Evolutionary conservation across 1,140 invertebrate species (phyloP).

Genomic region (Scylla paramamosain): DNA sequence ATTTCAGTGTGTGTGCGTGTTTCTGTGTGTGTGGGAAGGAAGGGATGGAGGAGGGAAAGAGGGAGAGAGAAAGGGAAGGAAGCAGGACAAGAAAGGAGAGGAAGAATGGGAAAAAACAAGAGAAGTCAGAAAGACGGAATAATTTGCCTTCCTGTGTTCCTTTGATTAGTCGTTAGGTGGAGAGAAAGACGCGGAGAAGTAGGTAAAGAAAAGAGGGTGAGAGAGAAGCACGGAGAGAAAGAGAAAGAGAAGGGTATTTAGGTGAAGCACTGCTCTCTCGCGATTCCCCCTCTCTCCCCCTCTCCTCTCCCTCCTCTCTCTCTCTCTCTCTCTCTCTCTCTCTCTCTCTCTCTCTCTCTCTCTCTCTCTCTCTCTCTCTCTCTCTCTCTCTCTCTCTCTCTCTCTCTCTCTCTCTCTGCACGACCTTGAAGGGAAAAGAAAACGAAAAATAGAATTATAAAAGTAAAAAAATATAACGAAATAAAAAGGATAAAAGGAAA

Average conservation of each 20-base stretch:
- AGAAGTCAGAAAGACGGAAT: neutral
- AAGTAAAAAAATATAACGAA: neutral
- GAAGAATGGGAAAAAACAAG: constrained; percentile 10
- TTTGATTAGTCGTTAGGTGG: neutral
- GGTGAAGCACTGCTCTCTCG: neutral
- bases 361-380: constrained; percentile 43
- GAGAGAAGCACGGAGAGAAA: neutral
- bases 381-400: constrained; percentile 45
- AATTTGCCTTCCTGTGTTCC: neutral
- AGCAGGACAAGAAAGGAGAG: neutral
- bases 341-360: constrained; percentile 47
- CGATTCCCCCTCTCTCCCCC: neutral
- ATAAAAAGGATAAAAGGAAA: neutral
- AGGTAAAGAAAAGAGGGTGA: neutral
- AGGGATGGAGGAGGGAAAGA: neutral
- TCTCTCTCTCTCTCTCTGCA: constrained; percentile 19
- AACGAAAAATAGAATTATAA: neutral
- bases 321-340: constrained; percentile 25
- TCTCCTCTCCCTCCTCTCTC: neutral
- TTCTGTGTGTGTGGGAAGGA: neutral
- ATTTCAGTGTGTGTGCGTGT: neutral
- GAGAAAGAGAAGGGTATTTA: constrained; percentile 3
- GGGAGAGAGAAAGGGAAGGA: neutral
- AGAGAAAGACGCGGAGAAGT: neutral
- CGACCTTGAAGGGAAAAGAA: neutral